Conservation (phyloP, 2,888 invertebrate species). For the Ametastegia equiseti region DNA sequence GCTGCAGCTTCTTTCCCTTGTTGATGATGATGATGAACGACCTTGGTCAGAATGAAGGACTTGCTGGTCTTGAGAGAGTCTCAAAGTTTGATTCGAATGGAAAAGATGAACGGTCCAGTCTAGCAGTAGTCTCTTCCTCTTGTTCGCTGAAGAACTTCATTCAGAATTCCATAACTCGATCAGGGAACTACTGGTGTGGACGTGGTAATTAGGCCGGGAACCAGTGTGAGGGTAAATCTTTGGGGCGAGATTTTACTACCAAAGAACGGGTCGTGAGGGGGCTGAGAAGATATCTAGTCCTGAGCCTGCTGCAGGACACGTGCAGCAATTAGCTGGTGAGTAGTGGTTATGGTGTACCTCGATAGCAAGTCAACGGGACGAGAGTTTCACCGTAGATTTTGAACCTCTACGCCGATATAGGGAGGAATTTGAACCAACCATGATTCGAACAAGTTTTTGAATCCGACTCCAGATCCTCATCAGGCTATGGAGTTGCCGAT, state of each 20-base stretch:
- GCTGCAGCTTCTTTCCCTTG: no score
- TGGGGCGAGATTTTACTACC: not conserved
- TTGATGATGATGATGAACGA: no score
- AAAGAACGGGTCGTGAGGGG: not conserved
- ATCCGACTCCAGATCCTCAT: no score
- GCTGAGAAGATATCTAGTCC: not conserved
- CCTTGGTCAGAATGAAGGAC: no score
- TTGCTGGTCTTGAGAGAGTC: no score
- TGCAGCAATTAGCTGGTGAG: slow-evolving; percentile 49
- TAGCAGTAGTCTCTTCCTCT: no score
- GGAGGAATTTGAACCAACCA: slow-evolving; percentile 9
- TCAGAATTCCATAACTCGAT: no score
- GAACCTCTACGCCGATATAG: not conserved
- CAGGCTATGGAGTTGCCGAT: no score
- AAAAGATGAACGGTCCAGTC: no score
- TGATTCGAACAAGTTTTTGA: slow-evolving; percentile 6
- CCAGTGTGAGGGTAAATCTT: not conserved
- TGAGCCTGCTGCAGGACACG: not conserved
- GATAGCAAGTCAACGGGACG: slow-evolving; percentile 35
- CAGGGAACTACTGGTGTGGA: not conserved
- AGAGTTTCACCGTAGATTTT: slow-evolving; percentile 26
- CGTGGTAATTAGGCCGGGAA: not conserved
- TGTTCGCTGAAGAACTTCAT: no score
- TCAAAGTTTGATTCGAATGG: no score
- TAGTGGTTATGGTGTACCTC: slow-evolving; percentile 46